These are phyloP conservation scores for Tachysurus vachellii DNA, from an alignment of 2,113 vertebrate genomes.

Conservation along the genomic window DNA sequence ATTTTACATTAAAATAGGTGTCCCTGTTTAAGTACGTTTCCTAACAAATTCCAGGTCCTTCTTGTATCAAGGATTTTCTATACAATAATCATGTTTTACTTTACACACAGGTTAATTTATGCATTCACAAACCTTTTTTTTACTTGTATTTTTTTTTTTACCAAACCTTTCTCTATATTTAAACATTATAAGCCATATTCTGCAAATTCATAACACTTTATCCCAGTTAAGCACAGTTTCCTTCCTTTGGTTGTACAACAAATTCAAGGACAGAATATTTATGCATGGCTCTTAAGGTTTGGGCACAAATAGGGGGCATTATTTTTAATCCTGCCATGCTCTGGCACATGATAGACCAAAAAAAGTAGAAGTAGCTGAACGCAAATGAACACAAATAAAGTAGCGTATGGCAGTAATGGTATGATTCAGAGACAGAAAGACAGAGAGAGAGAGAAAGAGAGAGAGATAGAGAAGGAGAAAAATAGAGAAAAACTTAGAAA, in stretches of 20 bases:
- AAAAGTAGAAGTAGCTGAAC: background rate
- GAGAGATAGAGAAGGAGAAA: background rate
- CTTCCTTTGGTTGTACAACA: background rate
- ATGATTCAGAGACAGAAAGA: background rate
- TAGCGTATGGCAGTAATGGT: background rate
- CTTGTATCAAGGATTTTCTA: background rate
- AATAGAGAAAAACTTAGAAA: background rate
- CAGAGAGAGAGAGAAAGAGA: background rate
- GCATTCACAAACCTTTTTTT: background rate
- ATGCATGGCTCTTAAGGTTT: background rate
- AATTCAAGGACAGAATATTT: background rate
- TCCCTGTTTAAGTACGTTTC: background rate
- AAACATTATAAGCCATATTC: background rate
- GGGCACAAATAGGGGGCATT: background rate
- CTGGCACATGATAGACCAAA: background rate
- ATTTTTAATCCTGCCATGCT: background rate
- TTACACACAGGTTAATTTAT: background rate
- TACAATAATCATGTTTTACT: background rate
- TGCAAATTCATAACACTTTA: background rate
- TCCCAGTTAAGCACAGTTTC: background rate
- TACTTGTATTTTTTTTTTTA: no score
- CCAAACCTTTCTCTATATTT: background rate
- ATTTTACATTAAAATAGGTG: background rate
- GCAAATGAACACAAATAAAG: background rate
- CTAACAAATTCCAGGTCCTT: background rate